A percentile compares a stretch with the other conserved stretches of the same genome.
Evolutionary conservation across 2,113 vertebrate species (phyloP).

Genomic region (Delphinapterus leucas): DNA sequence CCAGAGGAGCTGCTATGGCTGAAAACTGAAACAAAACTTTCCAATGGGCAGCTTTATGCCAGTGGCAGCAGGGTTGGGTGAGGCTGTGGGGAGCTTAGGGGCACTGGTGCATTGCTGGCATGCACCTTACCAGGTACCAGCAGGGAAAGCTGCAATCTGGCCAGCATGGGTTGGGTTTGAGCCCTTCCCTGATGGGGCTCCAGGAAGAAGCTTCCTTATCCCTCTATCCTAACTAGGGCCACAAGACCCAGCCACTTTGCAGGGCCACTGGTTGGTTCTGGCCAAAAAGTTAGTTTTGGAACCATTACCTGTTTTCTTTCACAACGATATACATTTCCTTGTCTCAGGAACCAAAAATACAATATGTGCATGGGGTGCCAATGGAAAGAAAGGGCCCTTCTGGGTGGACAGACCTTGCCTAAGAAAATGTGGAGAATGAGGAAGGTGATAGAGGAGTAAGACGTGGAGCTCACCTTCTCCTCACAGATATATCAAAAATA

Average conservation of each 20-base stretch:
- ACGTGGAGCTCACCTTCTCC: too few relatives aligned
- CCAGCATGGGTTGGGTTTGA: not conserved
- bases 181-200: not conserved
- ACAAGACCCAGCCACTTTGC: not conserved
- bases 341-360: not conserved
- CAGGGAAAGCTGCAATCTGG: not conserved
- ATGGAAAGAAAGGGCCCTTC: not conserved
- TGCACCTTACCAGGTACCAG: not conserved
- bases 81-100: not conserved
- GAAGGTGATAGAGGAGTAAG: too few relatives aligned
- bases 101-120: not conserved
- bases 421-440: not conserved
- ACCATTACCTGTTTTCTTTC: not conserved
- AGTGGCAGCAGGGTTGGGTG: rapidly evolving
- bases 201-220: not conserved
- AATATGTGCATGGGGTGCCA: not conserved
- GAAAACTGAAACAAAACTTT: too few relatives aligned
- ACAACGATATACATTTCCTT: not conserved
- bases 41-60: rapidly evolving
- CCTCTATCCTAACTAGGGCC: not conserved
- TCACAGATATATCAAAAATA: too few relatives aligned
- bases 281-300: not conserved
- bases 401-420: not conserved
- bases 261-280: not conserved
- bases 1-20: not conserved